phyloP scores from a whole-genome alignment of 2,797 vertebrate genomes.

The Coracias cyanogaster region DNA sequence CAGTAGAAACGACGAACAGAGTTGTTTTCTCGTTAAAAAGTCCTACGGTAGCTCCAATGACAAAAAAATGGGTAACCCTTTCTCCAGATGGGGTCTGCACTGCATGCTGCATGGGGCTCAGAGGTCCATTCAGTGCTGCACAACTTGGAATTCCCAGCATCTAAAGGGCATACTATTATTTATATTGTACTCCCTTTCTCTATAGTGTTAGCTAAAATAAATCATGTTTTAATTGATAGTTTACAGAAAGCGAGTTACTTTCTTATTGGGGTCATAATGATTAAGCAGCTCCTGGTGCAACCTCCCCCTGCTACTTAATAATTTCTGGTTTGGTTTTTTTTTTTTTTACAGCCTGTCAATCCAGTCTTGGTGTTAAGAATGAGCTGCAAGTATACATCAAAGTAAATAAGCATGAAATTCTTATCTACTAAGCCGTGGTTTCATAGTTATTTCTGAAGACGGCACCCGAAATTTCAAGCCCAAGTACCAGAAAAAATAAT shows the following conservation, averaged over 20 bases:
- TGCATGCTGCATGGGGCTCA: background rate
- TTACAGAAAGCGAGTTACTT: background rate
- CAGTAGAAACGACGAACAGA: background rate
- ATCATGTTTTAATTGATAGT: background rate
- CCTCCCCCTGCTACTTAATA: background rate
- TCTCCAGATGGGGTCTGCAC: background rate
- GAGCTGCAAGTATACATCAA: background rate
- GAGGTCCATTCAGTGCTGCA: background rate
- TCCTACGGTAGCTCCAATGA: background rate
- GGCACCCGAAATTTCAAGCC: background rate
- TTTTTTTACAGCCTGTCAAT: background rate
- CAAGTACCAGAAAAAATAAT: background rate
- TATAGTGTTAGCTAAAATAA: background rate
- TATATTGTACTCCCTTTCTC: background rate
- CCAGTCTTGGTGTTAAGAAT: background rate
- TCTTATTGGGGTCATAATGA: background rate
- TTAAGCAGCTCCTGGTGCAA: background rate
- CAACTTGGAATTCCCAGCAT: background rate
- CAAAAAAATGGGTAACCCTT: background rate
- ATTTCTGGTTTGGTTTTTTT: background rate
- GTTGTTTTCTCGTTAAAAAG: background rate
- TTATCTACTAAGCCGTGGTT: background rate
- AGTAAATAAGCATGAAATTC: background rate
- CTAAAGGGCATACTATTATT: background rate
- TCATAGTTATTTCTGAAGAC: background rate